Base-by-base conservation (phyloP, 2,888 invertebrate species). In the Crematogaster levior region DNA sequence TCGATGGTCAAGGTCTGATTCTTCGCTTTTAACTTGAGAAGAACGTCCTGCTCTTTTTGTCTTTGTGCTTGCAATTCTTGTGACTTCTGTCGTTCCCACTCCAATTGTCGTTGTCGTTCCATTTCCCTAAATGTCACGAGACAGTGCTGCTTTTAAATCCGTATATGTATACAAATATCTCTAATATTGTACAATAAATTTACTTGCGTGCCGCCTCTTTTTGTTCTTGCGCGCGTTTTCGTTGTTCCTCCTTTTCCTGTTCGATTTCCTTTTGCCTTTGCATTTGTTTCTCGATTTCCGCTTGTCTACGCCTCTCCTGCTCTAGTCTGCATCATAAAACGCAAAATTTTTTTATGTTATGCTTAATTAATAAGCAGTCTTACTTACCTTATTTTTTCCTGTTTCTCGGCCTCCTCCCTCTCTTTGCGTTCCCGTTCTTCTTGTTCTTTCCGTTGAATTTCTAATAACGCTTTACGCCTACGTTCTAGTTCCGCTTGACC, bases 401-500 rank as follows among this genome's bases (percentile, higher is more conserved):
- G 96, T 94, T 97, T 97, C 73, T 98, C 98, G 4, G 97, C 96
- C 92, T 99, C 99, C 91, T 99, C 98, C 12, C 98, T 96, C 93
- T 98, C 98, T 94, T 98, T 98, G 3, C 98, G 95, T 92, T 99
- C 99, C 37, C 99, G 96, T 93, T 99, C 99, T 90, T 99, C 99
- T 92, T 97, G 96, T 92, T 99, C 99, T 91, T 98, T 98, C 84
- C 97, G 96, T 93, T 98, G 98, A 84, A 97, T 97, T 92, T 99
- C 99, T 75, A 98, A 96, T n/a, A 99, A 95, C 65, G 98, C 96
- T 90, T 98, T 97, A 40, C 99, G 95, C 60, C 99, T 95, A 46
- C 98, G 95, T 93, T 99, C 99, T 82, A 99, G 94, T 95, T 99
- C 99, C 0, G 99, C 99, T 94, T 99, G 99, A 0, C 99, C 99